Percentiles rank a stretch among this genome's conserved stretches.
These are phyloP conservation scores for Podabrus alpinus DNA, from an alignment of 2,888 invertebrate species.

Conservation along the genomic window DNA sequence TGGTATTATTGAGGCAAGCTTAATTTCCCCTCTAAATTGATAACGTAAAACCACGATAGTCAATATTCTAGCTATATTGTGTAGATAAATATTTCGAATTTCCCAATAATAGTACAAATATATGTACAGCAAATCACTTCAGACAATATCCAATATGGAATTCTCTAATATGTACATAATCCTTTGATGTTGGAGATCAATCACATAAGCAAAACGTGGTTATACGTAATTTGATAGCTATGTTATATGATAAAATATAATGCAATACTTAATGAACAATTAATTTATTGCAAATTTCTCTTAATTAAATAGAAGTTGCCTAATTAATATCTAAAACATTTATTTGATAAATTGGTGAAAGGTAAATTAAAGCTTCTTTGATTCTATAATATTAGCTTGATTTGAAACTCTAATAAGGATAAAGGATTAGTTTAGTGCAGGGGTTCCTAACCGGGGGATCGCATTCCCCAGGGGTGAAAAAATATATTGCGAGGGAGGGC, in stretches of 20 bases:
- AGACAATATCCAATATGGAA: slow-evolving; percentile 2
- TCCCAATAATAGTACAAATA: neutral
- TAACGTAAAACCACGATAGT: neutral
- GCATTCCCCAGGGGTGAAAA: neutral
- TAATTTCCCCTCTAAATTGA: neutral
- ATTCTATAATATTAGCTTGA: neutral
- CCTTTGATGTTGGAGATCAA: slow-evolving; percentile 16
- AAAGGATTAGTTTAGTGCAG: neutral
- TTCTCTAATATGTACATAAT: slow-evolving; percentile 5
- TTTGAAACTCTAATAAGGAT: neutral
- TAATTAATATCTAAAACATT: neutral
- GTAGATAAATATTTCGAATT: neutral
- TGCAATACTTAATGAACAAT: neutral
- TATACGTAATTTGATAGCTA: slow-evolving; percentile 9
- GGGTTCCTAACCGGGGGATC: neutral
- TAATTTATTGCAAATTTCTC: neutral
- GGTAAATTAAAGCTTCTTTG: neutral
- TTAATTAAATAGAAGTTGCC: neutral
- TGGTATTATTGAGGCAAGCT: neutral
- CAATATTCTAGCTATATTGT: neutral
- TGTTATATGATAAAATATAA: slow-evolving; percentile 7
- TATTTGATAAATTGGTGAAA: neutral
- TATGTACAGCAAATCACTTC: neutral
- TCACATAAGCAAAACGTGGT: slow-evolving; percentile 4
- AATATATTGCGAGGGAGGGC: neutral